phyloP scores from a whole-genome alignment of 2,113 vertebrate genomes.

The Antennarius striatus region DNA sequence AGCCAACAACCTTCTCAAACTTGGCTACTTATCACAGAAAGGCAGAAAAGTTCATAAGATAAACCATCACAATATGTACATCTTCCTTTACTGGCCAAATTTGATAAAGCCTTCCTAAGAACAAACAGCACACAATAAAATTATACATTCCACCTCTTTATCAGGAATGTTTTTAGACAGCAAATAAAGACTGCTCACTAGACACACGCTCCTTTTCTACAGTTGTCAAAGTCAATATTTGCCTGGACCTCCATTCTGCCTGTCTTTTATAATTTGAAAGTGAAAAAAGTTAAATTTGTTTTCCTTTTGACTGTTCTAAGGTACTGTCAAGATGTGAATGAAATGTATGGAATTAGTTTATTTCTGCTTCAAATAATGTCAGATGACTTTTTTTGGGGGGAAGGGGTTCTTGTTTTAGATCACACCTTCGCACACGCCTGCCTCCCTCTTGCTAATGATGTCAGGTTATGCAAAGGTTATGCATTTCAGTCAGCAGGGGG shows the following conservation, averaged over 20 bases:
- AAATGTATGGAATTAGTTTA: constrained; percentile 32
- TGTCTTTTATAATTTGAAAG: constrained; percentile 7
- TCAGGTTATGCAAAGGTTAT: constrained; percentile 31
- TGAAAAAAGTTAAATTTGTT: constrained; percentile 9
- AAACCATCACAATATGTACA: constrained; percentile 7
- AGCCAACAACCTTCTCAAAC: not conserved
- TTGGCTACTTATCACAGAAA: constrained; percentile 7
- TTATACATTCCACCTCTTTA: constrained; percentile 7
- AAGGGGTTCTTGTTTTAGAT: constrained; percentile 5
- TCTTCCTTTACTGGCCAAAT: not conserved
- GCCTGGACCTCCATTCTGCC: not conserved
- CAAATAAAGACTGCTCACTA: not conserved
- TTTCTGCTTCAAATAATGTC: constrained; percentile 22
- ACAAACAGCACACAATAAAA: constrained; percentile 14
- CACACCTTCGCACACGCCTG: constrained; percentile 11
- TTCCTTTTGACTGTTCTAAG: constrained; percentile 21
- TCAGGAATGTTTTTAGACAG: not conserved
- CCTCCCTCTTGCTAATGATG: constrained; percentile 6
- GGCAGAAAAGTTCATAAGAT: constrained; percentile 3
- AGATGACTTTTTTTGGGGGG: constrained; percentile 12
- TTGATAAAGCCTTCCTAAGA: constrained; percentile 12
- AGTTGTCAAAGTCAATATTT: not conserved
- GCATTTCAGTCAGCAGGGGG: constrained; percentile 70
- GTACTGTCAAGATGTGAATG: constrained; percentile 40
- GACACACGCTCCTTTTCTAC: not conserved